A percentile compares a stretch with the other conserved stretches of the same genome.
Evolutionary conservation across 1,140 invertebrate genomes (phyloP).

Genomic region (Mamestra configurata): DNA sequence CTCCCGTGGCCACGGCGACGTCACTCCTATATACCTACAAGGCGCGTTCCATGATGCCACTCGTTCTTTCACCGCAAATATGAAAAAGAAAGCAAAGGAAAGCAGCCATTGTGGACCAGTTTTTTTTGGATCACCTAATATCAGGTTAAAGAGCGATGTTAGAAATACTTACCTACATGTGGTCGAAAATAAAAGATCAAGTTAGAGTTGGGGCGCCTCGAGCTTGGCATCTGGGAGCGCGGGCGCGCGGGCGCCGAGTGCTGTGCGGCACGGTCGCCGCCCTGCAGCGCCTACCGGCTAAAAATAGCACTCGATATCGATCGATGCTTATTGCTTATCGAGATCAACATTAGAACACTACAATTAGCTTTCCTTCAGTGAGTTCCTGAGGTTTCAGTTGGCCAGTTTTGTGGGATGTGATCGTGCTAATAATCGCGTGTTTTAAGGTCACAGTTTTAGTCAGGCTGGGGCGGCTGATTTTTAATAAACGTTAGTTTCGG

Average conservation of each 20-base stretch:
- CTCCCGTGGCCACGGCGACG: constrained; percentile 77
- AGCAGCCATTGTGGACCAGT: constrained; percentile 54
- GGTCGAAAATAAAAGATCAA: constrained; percentile 66
- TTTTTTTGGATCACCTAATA: too few species aligned
- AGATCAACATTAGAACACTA: constrained; percentile 52
- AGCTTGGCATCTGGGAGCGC: constrained; percentile 73
- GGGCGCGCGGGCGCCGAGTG: constrained; percentile 67
- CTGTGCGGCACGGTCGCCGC: constrained; percentile 71
- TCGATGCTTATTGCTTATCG: constrained; percentile 58
- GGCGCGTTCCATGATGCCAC: constrained; percentile 73
- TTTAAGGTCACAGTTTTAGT: constrained; percentile 47
- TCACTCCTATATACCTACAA: constrained; percentile 72
- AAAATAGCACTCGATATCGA: constrained; percentile 73
- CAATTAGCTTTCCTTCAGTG: constrained; percentile 9
- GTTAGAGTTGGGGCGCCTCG: constrained; percentile 59
- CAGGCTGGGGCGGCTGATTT: constrained; percentile 8
- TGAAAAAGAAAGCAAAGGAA: constrained; percentile 65
- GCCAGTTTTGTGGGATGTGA: not conserved
- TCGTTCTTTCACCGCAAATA: constrained; percentile 67
- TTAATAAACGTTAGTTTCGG: constrained; percentile 34
- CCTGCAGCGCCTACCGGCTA: constrained; percentile 72
- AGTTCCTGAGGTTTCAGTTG: constrained; percentile 7
- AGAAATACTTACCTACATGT: constrained; percentile 36
- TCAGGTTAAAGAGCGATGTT: constrained; percentile 3
- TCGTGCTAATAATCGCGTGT: not conserved